Evolutionary conservation across 2,113 vertebrate genomes (phyloP), one percentile per base, ranked within the genome.

Genomic region (Pyrgilauda ruficollis): DNA sequence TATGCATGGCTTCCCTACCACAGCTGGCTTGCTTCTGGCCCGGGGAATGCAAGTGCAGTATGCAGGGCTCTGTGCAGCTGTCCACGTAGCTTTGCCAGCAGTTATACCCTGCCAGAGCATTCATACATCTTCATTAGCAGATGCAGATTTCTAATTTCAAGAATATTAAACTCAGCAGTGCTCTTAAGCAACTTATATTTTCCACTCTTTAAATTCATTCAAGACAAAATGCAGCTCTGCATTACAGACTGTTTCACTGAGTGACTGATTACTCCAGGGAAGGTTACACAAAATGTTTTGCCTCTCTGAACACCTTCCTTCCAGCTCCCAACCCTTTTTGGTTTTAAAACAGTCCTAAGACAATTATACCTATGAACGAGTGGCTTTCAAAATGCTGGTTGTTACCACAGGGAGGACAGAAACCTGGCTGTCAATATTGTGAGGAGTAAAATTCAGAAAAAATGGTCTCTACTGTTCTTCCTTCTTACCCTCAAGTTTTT

Each of bases 41-140:
- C 1, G 1, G 59, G 35, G 37, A 72, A 49, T 5, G 44, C n/a
- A 41, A 87, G 30, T 6, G 21, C 2, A 9, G 35, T 41, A 39
- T 0, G 2, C 44, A 39, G 30, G 52, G 47, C 28, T 56, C 30
- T 78, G 55, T 78, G 84, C 81, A 93, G 47, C 44, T 8, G 4
- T 61, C 77, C 44, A 14, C 0, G 1, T 27, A 68, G 62, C 16
- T 72, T 44, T 68, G 44, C 62, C 74, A 56, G 53, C 0, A 0
- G 44, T 33, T 76, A 15, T 39, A 13, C 49, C 63, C 59, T 80
- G 46, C 30, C 49, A 87, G 63, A 74, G 10, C 17, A 28, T 27
- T 93, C n/a, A 15, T 15, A 43, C 0, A 0, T 61, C 59, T 90
- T 91, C 67, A 80, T 18, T 80, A 84, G 27, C 58, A 85, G 58